Base-by-base conservation (phyloP, 92 coral and sea anemone species). In the Siderastrea radians region DNA sequence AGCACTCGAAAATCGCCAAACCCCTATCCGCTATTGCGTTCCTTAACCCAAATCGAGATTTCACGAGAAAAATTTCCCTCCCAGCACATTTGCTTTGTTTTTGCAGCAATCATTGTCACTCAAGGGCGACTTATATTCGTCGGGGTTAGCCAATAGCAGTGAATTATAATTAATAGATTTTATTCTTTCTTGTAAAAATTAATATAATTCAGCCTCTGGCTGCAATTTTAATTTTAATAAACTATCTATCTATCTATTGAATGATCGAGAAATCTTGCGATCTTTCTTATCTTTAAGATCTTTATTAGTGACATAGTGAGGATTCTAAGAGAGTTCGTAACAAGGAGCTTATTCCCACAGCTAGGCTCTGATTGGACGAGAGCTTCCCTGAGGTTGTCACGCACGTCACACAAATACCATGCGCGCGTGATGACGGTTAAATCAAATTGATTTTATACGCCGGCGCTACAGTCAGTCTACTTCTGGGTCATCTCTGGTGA, bases 371-470 rank as follows among this genome's bases (percentile, higher is more conserved):
- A 84, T 84, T 84, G 87, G 87, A 12, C 54, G 62, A 52, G 74
- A 38, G 16, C 73, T 44, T 49, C 59, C 61, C 50, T 12, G 43
- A 73, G 63, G 80, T 13, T 84, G 87, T 84, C 87, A 84, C 87
- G 87, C 87, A 62, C 10, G 87, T 84, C 87, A 84, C 87, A 84
- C 72, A 74, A 84, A 84, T 74, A 84, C 71, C 77, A 53, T 52
- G 81, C 87, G 84, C 91, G 77, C 79, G 84, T 90, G 90, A 88
- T 86, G 87, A 86, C 66, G 77, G 86, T 63, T 85, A 80, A 79
- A 63, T 84, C 81, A 89, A 51, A 70, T 76, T 68, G 13, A 49
- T 61, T 72, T 45, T 45, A 1, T 60, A 61, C 73, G 72, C 72
- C 87, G 87, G 73, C 81, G 87, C 72, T 82, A 11, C 45, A 9